These are phyloP conservation scores for Acleris sparsana DNA, from an alignment of 2,888 invertebrate genomes.

Conservation along the genomic window DNA sequence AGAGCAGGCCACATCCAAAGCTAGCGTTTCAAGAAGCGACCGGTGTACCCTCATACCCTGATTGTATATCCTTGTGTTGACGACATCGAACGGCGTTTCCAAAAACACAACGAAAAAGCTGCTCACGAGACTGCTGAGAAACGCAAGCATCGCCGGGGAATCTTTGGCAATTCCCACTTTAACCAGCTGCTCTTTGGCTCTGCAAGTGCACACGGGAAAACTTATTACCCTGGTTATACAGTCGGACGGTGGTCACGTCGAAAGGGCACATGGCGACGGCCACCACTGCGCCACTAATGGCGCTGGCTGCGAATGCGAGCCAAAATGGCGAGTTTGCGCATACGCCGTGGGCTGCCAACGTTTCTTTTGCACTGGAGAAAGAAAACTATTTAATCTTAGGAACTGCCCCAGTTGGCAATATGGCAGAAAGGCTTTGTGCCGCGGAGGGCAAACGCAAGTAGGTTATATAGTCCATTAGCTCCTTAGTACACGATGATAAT, in stretches of 20 bases:
- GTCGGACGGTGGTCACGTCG: constrained; percentile 92
- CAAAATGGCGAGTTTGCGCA: constrained; percentile 63
- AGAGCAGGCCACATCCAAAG: constrained; percentile 22
- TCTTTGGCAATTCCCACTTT: constrained; percentile 65
- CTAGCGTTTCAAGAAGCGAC: constrained; percentile 10
- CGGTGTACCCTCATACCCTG: constrained; percentile 84
- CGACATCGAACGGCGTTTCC: constrained; percentile 95
- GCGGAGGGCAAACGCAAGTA: background rate
- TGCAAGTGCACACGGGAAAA: constrained; percentile 49
- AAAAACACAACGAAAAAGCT: constrained; percentile 88
- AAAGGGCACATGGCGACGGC: constrained; percentile 92
- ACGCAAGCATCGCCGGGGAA: constrained; percentile 85
- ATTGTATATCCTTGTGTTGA: constrained; percentile 93
- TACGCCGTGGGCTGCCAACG: constrained; percentile 58
- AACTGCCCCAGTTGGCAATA: background rate
- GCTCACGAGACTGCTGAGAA: constrained; percentile 89
- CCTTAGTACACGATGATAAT: too few species aligned
- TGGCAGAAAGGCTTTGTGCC: background rate
- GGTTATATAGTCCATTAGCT: too few species aligned
- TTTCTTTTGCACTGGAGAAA: constrained; percentile 67
- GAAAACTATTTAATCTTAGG: constrained; percentile 25
- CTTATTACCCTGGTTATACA: constrained; percentile 92
- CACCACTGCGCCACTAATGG: constrained; percentile 90
- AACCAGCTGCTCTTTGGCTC: constrained; percentile 64
- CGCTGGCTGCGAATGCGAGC: constrained; percentile 84